Conservation (phyloP, 2,888 invertebrate genomes). For the Scaeva pyrastri region DNA sequence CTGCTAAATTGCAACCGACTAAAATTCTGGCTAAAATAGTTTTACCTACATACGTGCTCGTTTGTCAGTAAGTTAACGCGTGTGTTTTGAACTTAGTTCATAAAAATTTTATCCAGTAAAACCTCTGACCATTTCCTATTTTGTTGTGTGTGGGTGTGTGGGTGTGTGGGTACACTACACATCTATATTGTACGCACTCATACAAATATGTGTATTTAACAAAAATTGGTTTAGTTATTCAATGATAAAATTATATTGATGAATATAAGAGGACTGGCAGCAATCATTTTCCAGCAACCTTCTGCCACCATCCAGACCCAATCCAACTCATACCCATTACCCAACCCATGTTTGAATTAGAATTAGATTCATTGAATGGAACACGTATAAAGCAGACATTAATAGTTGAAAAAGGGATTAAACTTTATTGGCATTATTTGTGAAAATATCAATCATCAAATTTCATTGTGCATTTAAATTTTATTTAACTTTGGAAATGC, state of each 20-base stretch:
- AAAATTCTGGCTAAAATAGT: no score
- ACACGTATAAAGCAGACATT: no score
- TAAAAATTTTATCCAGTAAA: constrained; percentile 23
- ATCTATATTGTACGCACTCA: no score
- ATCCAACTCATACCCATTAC: no score
- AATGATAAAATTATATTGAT: background rate
- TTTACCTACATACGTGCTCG: background rate
- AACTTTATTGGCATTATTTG: no score
- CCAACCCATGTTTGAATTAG: no score
- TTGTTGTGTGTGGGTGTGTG: background rate
- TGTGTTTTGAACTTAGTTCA: constrained; percentile 6
- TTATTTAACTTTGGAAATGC: no score
- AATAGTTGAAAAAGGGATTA: no score
- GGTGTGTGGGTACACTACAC: no score
- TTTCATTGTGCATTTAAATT: no score
- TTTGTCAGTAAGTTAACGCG: constrained; percentile 16
- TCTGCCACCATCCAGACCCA: background rate
- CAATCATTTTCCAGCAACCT: constrained; percentile 3
- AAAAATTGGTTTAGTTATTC: background rate
- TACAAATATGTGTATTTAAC: background rate
- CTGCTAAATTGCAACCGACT: constrained; percentile 26
- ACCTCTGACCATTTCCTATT: background rate
- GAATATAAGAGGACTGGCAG: background rate
- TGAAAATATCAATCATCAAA: no score
- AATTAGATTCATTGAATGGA: no score